Evolutionary conservation across 2,797 vertebrate species (phyloP).

Genomic region (Hylomyscus alleni): DNA sequence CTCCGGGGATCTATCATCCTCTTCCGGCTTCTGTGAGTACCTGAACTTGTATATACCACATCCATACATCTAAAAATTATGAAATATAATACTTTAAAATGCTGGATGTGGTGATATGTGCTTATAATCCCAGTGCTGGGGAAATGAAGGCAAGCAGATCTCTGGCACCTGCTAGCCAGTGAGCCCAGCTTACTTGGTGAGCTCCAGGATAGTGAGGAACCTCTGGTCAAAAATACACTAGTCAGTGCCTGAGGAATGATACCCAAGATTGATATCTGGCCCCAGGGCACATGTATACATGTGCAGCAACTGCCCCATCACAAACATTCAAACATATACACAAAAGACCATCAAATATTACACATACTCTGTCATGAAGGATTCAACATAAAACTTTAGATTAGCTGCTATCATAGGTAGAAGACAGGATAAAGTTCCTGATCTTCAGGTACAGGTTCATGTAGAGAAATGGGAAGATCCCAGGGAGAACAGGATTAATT

Average conservation of each 20-base stretch:
- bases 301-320: too few relatives aligned
- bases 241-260: neutral
- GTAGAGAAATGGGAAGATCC: slow-evolving; percentile 12
- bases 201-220: neutral
- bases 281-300: neutral
- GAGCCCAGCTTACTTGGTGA: neutral
- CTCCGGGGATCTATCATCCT: too few relatives aligned
- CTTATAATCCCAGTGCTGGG: neutral
- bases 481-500: neutral
- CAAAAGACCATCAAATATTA: slow-evolving; percentile 24
- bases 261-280: neutral
- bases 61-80: neutral
- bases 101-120: neutral
- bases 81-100: neutral
- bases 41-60: neutral
- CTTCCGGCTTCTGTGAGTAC: neutral
- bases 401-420: neutral
- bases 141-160: neutral
- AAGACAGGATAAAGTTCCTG: neutral
- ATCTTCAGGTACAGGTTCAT: neutral
- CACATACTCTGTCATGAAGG: neutral
- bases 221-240: neutral
- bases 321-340: neutral
- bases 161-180: neutral
- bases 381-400: neutral